phyloP scores from a whole-genome alignment of 1,140 invertebrate genomes.

The Halesus radiatus region DNA sequence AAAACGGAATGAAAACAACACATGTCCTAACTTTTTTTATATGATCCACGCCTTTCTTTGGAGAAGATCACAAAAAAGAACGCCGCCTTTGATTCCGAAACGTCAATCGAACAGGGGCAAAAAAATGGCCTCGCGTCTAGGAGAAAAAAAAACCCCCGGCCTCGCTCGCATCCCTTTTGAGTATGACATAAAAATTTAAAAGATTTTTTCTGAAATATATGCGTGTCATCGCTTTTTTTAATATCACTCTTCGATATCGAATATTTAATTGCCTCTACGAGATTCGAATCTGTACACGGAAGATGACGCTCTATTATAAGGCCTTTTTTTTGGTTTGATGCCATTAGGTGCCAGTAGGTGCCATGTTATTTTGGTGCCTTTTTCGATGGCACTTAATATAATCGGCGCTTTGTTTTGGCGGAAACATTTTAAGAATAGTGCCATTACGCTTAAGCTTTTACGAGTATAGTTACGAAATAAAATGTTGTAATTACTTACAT shows the following conservation, averaged over 20 bases:
- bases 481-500: too few relatives aligned
- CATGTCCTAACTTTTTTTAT: slow-evolving; percentile 1
- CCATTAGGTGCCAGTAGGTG: slow-evolving; percentile 39
- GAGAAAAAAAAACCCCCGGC: slow-evolving; percentile 21
- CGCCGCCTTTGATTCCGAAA: slow-evolving; percentile 49
- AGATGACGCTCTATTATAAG: slow-evolving; percentile 48
- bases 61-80: slow-evolving; percentile 20
- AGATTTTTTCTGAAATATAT: slow-evolving; percentile 39
- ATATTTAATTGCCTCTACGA: slow-evolving; percentile 54
- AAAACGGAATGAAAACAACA: slow-evolving; percentile 27
- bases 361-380: slow-evolving; percentile 11
- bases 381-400: slow-evolving; percentile 40
- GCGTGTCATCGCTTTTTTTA: slow-evolving; percentile 53
- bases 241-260: slow-evolving; percentile 41
- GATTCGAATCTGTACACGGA: slow-evolving; percentile 51
- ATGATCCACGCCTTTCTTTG: background rate
- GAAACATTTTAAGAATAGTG: slow-evolving; percentile 12
- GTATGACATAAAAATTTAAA: slow-evolving; percentile 53
- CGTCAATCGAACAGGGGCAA: slow-evolving; percentile 45
- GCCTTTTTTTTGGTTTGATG: slow-evolving; percentile 19
- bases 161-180: slow-evolving; percentile 34
- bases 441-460: too few relatives aligned
- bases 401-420: slow-evolving; percentile 38
- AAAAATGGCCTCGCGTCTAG: slow-evolving; percentile 13
- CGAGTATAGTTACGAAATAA: too few relatives aligned